Conservation (phyloP, 2,113 vertebrate genomes). For the Heptranchias perlo region DNA sequence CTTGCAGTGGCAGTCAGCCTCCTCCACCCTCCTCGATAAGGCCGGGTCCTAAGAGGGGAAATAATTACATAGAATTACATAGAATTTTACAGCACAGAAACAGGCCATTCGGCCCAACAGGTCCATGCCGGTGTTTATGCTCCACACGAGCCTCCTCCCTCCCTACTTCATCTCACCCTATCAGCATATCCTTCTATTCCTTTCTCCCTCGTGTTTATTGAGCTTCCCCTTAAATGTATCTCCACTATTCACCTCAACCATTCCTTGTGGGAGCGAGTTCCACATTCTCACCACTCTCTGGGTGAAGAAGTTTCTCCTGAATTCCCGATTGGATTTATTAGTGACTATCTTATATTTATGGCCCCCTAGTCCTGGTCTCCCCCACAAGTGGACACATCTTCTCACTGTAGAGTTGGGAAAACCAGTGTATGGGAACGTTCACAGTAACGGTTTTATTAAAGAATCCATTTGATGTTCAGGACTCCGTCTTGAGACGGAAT, state of each 20-base stretch:
- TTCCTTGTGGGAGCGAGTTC: neutral
- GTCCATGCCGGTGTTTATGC: neutral
- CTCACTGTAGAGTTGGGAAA: neutral
- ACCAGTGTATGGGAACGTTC: neutral
- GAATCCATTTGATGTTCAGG: neutral
- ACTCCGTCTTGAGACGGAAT: neutral
- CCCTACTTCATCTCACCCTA: too few relatives aligned
- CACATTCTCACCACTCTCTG: too few relatives aligned
- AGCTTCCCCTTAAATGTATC: too few relatives aligned
- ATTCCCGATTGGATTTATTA: too few relatives aligned
- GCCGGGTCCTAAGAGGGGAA: neutral
- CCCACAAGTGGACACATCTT: neutral
- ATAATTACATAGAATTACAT: neutral
- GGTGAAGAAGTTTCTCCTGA: too few relatives aligned
- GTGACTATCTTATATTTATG: too few relatives aligned
- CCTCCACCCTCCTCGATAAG: neutral
- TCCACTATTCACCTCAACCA: too few relatives aligned
- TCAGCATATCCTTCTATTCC: neutral
- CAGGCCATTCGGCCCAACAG: too few relatives aligned
- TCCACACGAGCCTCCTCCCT: neutral
- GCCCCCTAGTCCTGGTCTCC: too few relatives aligned
- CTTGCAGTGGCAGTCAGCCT: neutral
- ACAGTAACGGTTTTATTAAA: neutral
- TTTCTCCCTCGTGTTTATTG: too few relatives aligned
- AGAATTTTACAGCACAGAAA: neutral